A percentile compares a stretch with the other conserved stretches of the same genome.
Evolutionary conservation across 1,140 invertebrate species (phyloP).

Genomic region (Drosophila lacertosa): DNA sequence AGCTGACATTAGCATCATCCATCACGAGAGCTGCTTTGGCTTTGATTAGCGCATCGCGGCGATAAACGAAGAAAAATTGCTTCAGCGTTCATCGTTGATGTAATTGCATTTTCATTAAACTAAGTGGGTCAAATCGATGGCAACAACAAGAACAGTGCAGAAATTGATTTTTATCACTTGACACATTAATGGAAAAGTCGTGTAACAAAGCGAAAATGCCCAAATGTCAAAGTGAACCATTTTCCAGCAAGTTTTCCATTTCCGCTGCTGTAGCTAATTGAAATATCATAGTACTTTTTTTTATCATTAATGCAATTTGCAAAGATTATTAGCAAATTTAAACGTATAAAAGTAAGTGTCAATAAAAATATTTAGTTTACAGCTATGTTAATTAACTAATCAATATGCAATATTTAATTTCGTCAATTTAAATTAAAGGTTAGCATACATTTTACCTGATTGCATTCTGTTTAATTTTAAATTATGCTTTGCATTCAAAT

Average conservation of each 20-base stretch:
- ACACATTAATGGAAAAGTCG: slow-evolving; percentile 24
- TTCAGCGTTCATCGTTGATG: slow-evolving; percentile 3
- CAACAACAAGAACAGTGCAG: too few relatives aligned
- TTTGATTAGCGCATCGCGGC: slow-evolving; percentile 62
- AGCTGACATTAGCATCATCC: slow-evolving; percentile 59
- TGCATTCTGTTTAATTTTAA: slow-evolving; percentile 13
- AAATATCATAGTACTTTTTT: slow-evolving; percentile 21
- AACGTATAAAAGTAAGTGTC: neutral
- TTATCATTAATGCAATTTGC: slow-evolving; percentile 28
- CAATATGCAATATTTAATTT: neutral
- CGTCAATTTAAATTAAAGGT: neutral
- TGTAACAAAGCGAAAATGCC: slow-evolving; percentile 1
- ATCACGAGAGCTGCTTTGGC: slow-evolving; percentile 59
- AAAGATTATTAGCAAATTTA: neutral
- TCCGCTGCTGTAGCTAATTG: slow-evolving; percentile 20
- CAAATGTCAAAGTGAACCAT: neutral
- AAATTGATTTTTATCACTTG: slow-evolving; percentile 22
- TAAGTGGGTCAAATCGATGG: slow-evolving; percentile 39
- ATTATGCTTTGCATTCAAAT: slow-evolving; percentile 14
- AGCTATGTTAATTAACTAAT: neutral
- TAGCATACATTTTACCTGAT: neutral
- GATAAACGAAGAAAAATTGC: slow-evolving; percentile 47
- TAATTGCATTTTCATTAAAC: slow-evolving; percentile 23
- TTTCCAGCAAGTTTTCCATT: slow-evolving; percentile 7
- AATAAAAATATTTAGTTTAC: neutral